Evolutionary conservation across 2,888 invertebrate genomes (phyloP).

Genomic region (Boloria euphrosyne): DNA sequence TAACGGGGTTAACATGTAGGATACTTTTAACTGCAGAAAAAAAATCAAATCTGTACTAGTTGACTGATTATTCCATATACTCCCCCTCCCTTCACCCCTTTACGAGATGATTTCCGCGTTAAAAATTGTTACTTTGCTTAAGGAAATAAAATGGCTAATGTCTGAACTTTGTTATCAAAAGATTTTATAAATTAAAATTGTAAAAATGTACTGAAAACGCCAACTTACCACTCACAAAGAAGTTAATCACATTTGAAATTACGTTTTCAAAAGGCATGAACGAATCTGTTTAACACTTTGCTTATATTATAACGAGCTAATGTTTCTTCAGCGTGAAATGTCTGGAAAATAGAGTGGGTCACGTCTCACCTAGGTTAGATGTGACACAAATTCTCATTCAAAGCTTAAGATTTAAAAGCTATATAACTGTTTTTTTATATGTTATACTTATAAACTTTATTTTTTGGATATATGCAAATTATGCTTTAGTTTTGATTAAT

Average conservation of each 20-base stretch:
- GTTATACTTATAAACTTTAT: neutral
- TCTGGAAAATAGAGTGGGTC: constrained; percentile 38
- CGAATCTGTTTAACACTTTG: constrained; percentile 19
- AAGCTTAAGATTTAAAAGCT: constrained; percentile 4
- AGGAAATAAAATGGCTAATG: no score
- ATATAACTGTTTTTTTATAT: neutral
- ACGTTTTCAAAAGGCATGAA: neutral
- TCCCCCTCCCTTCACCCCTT: no score
- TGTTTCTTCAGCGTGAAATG: constrained; percentile 39
- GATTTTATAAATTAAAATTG: no score
- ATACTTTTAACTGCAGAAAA: no score
- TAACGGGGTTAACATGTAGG: no score
- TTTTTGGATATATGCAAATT: neutral
- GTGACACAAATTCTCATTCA: constrained; percentile 27
- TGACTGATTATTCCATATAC: no score
- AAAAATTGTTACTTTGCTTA: no score
- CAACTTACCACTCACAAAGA: neutral
- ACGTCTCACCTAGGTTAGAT: constrained; percentile 31
- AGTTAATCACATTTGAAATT: neutral
- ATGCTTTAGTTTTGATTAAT: neutral
- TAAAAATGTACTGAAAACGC: no score
- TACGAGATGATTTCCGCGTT: no score
- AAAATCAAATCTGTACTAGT: no score
- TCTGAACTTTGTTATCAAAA: no score
- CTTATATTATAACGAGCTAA: constrained; percentile 31